Conservation (phyloP, 2,113 vertebrate species). For the Mastomys natalensis region DNA sequence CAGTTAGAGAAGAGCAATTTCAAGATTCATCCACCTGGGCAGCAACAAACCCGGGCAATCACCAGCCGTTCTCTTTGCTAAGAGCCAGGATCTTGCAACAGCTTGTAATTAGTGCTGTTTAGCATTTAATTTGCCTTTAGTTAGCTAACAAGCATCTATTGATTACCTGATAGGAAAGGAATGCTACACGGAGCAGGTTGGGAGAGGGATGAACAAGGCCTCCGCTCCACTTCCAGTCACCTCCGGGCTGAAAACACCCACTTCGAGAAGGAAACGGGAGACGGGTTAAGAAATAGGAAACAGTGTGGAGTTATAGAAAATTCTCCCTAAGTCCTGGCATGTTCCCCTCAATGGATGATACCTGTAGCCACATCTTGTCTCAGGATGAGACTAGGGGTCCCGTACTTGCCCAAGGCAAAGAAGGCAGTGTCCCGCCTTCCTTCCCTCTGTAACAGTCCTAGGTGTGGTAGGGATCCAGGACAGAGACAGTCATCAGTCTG, state of each 20-base stretch:
- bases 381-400: fast-evolving
- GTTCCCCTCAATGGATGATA: neutral
- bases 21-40: neutral
- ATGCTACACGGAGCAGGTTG: neutral
- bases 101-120: constrained; percentile 59
- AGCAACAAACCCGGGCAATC: neutral
- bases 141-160: constrained; percentile 60
- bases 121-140: constrained; percentile 72
- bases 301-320: neutral
- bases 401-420: fast-evolving
- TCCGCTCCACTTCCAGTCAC: fast-evolving
- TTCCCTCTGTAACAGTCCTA: neutral
- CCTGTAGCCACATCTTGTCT: fast-evolving
- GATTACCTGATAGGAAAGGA: constrained; percentile 37
- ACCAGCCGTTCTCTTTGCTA: neutral
- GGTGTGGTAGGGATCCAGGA: neutral
- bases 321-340: neutral
- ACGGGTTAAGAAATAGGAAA: neutral
- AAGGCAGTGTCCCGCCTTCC: neutral
- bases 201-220: neutral
- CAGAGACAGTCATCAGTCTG: neutral
- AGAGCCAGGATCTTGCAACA: constrained; percentile 21
- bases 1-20: neutral
- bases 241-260: neutral
- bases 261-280: neutral